Evolutionary conservation across 92 coral and sea anemone species (phyloP), one percentile per base, ranked within the genome.

Genomic region (Isaurus tuberculatus): DNA sequence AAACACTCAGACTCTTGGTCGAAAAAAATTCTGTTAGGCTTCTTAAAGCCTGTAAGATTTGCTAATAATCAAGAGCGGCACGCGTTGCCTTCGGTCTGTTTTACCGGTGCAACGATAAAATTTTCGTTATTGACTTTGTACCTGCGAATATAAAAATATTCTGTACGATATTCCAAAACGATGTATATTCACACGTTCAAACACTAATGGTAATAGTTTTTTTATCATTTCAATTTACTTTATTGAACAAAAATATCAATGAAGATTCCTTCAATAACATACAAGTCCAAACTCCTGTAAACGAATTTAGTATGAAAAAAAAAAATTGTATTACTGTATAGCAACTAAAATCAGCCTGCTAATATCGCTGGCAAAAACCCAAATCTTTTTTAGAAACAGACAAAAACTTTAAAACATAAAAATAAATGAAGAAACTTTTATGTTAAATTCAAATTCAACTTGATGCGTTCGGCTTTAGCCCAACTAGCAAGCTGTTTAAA

Each of bases 321-420:
- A 55, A 2, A 19, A 8, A 19, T 19, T 22, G 23, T 14, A 51
- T 14, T 60, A 25, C 33, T 25, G 10, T 25, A 63, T 11, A 33
- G 19, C 13, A 27, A 29, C 69, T 26, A 26, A 26, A 17, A 63
- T 26, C 69, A 23, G 15, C 8, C 33, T 20, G 31, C 32, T 22
- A 23, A 77, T 77, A 77, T 77, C 58, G 53, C 48, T 57, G 70
- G 58, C 36, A 11, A 77, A 57, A 64, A 22, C 9, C 19, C 37
- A 40, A 14, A 2, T 19, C 15, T 34, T 16, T 75, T 57, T 58
- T 22, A 43, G 63, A 4, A 17, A 17, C 8, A n/a, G 17, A 55
- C 27, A 34, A 31, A 58, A 57, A 8, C 16, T 36, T 4, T 20
- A 61, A 10, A 2, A 57, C 70, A 55, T 11, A 1, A 25, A 55